These are phyloP conservation scores for Paelopatides confundens DNA, from an alignment of 53 echinoderm and acorn worm genomes.

Conservation along the genomic window DNA sequence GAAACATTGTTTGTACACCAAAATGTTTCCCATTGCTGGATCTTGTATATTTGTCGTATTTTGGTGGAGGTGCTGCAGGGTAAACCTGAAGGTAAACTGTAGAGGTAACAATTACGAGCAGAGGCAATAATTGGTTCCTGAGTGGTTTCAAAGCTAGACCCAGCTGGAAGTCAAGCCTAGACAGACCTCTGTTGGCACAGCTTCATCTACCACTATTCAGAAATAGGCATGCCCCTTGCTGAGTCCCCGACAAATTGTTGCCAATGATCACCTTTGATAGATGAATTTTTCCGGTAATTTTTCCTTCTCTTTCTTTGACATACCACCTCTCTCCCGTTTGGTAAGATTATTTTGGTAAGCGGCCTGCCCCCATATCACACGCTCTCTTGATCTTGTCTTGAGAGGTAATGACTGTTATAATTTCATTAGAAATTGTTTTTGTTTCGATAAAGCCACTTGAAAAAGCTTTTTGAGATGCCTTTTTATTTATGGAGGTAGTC, in stretches of 20 bases:
- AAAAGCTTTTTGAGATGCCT: background rate
- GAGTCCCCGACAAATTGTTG: conserved; percentile 26
- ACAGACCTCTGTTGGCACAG: background rate
- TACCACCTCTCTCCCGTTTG: background rate
- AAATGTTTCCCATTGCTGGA: background rate
- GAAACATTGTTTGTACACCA: background rate
- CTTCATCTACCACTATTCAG: background rate
- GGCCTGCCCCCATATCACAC: background rate
- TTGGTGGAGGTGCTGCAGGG: background rate
- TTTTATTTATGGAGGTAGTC: background rate
- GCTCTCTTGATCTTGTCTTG: background rate
- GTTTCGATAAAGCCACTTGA: background rate
- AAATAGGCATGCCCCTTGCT: conserved; percentile 2
- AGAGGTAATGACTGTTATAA: background rate
- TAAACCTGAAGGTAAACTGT: too few species aligned
- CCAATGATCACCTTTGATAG: background rate
- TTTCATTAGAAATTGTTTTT: background rate
- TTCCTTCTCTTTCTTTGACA: background rate
- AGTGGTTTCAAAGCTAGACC: conserved; percentile 8
- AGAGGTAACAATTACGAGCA: conserved; percentile 35
- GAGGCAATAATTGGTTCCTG: conserved; percentile 24
- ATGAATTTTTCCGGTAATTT: background rate
- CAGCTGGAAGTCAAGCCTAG: conserved; percentile 20
- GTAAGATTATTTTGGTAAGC: background rate
- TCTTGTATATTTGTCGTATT: background rate